These are phyloP conservation scores for Fratercula arctica DNA, from an alignment of 2,797 vertebrate genomes.

Conservation along the genomic window DNA sequence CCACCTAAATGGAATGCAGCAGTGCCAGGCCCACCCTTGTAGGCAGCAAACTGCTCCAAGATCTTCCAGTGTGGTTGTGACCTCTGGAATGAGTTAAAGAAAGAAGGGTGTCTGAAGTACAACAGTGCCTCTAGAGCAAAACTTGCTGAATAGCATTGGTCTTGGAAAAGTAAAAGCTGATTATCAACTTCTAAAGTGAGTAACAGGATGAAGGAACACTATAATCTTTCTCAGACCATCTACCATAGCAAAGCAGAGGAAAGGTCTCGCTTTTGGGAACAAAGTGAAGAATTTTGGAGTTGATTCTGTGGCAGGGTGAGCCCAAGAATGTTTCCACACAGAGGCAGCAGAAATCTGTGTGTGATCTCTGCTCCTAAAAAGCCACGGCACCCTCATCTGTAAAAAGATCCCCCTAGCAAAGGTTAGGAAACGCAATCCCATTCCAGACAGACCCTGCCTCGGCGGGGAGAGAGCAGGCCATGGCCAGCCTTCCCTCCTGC, in stretches of 20 bases:
- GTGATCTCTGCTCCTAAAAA: not conserved
- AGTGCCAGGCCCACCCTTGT: not conserved
- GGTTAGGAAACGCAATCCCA: not conserved
- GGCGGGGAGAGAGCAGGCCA: not conserved
- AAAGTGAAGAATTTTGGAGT: not conserved
- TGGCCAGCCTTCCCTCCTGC: not conserved
- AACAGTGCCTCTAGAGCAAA: not conserved
- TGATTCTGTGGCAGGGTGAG: not conserved
- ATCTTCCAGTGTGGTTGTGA: not conserved
- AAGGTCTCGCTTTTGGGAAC: not conserved
- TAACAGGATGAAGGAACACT: rapidly evolving
- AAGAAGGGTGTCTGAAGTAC: not conserved
- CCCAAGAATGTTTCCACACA: not conserved
- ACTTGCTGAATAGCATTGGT: not conserved
- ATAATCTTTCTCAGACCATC: not conserved
- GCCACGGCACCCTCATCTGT: conserved; percentile 6
- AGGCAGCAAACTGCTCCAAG: not conserved
- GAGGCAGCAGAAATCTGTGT: not conserved
- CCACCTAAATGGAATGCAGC: no score
- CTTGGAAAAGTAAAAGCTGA: not conserved
- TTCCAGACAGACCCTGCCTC: not conserved
- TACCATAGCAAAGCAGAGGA: not conserved
- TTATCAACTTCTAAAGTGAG: not conserved
- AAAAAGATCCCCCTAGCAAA: conserved; percentile 8
- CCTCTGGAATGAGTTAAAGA: not conserved